phyloP scores from a whole-genome alignment of 2,113 vertebrate genomes.

The Oplegnathus fasciatus region DNA sequence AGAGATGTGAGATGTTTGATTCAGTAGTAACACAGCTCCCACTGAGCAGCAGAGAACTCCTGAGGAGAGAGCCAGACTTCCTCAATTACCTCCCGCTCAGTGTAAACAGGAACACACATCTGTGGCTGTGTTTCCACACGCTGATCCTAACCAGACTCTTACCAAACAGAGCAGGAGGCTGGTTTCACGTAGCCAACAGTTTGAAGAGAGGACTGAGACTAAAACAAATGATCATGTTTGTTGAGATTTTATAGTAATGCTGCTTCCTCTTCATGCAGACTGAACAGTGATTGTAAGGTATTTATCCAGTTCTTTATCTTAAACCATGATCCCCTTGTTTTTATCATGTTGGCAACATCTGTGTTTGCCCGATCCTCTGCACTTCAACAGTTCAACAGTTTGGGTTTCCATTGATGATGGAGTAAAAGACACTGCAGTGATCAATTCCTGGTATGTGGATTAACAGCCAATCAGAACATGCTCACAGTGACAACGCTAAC shows the following conservation, averaged over 20 bases:
- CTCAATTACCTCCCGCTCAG: slow-evolving; percentile 72
- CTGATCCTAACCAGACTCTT: slow-evolving; percentile 39
- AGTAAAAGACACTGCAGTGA: neutral
- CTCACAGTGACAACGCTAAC: no score
- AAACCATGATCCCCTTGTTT: neutral
- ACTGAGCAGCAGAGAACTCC: slow-evolving; percentile 55
- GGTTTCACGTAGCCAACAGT: slow-evolving; percentile 2
- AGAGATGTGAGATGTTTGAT: slow-evolving; percentile 68
- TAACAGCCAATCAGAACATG: neutral
- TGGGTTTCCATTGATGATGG: neutral
- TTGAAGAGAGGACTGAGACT: neutral
- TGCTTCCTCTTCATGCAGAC: neutral
- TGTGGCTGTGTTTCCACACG: slow-evolving; percentile 47
- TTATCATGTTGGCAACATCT: neutral
- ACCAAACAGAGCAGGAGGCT: slow-evolving; percentile 36
- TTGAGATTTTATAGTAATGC: neutral
- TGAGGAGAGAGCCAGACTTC: slow-evolving; percentile 72
- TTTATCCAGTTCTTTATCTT: neutral
- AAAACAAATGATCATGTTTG: neutral
- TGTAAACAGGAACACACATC: slow-evolving; percentile 76
- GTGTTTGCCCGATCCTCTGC: neutral
- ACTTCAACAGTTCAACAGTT: neutral
- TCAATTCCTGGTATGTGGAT: neutral
- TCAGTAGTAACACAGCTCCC: slow-evolving; percentile 62
- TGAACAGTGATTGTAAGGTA: neutral